Evolutionary conservation across 1,140 invertebrate species (phyloP).

Genomic region (Dreissena rostriformis): DNA sequence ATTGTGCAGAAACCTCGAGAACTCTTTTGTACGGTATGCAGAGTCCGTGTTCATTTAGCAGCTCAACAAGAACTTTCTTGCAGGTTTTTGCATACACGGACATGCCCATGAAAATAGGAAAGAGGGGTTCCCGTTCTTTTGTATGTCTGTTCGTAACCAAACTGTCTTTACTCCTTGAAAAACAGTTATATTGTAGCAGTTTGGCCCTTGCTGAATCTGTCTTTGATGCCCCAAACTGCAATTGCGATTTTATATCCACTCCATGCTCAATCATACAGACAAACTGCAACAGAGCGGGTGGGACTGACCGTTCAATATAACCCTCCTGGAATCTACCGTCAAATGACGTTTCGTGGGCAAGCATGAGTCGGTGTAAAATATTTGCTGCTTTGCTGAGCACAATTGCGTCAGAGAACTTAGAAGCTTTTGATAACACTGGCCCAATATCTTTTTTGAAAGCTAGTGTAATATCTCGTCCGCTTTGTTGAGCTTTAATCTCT

Average conservation of each 20-base stretch:
- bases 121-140: constrained; percentile 55
- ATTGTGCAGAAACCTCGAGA: constrained; percentile 43
- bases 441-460: constrained; percentile 49
- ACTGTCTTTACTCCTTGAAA: background rate
- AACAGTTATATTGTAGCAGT: constrained; percentile 59
- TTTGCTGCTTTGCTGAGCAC: constrained; percentile 49
- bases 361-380: constrained; percentile 52
- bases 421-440: constrained; percentile 18
- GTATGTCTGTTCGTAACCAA: constrained; percentile 39
- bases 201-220: constrained; percentile 50
- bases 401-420: constrained; percentile 46
- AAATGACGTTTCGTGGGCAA: constrained; percentile 27
- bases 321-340: constrained; percentile 30
- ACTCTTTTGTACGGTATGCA: constrained; percentile 59
- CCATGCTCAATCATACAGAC: constrained; percentile 54
- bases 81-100: constrained; percentile 55
- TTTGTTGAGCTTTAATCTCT: constrained; percentile 35
- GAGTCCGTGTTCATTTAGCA: constrained; percentile 50
- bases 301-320: constrained; percentile 44
- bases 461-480: constrained; percentile 49
- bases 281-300: constrained; percentile 60
- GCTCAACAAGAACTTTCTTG: constrained; percentile 58
- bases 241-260: constrained; percentile 14
- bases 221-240: constrained; percentile 32
- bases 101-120: constrained; percentile 62